A percentile compares a stretch with the other conserved stretches of the same genome.
Evolutionary conservation across 2,113 vertebrate species (phyloP).

Genomic region (Fregetta grallaria): DNA sequence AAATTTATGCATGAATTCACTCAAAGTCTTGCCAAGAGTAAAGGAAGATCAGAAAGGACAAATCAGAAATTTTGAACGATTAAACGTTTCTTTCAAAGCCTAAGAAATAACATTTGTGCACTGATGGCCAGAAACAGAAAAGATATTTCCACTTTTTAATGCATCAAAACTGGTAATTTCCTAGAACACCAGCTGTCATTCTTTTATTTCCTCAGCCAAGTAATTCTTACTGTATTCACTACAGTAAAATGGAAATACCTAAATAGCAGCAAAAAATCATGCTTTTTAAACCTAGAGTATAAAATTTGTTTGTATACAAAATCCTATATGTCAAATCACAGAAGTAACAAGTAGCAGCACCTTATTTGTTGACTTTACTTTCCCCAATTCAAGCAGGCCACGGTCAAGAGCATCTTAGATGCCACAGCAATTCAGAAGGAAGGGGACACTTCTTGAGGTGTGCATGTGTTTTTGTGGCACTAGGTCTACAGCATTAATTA

Average conservation of each 20-base stretch:
- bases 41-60: not conserved
- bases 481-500: not conserved
- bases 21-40: not conserved
- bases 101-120: not conserved
- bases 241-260: not conserved
- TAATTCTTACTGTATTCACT: not conserved
- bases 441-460: not conserved
- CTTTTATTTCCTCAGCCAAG: not conserved
- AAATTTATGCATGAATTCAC: slow-evolving; percentile 10
- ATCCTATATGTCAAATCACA: not conserved
- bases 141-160: not conserved
- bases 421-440: not conserved
- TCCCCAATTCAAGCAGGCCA: not conserved
- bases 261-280: not conserved
- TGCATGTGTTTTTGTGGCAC: not conserved
- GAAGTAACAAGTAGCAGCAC: not conserved
- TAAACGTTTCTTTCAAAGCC: not conserved
- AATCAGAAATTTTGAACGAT: not conserved
- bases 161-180: not conserved
- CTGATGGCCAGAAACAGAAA: not conserved
- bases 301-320: not conserved
- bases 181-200: not conserved
- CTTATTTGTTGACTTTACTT: not conserved
- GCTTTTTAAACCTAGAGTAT: not conserved
- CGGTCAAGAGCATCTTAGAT: not conserved